Evolutionary conservation across 2,113 vertebrate species (phyloP), one percentile per base, ranked within the genome.

Genomic region (Oryzias celebensis): DNA sequence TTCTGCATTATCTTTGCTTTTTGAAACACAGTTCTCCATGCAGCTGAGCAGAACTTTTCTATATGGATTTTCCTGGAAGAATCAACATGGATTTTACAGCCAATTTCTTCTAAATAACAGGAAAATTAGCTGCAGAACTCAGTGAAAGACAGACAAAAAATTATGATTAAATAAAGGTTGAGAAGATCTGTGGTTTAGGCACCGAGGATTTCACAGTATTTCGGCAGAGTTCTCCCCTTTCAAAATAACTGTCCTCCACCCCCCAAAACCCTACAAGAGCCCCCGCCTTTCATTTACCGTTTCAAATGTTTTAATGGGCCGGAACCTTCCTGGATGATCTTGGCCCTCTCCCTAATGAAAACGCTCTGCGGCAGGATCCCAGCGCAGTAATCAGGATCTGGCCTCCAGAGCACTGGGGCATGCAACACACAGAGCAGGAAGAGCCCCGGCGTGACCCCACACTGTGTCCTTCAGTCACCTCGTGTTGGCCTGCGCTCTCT

Each of bases 231-330:
- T 92, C 90, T 93, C 88, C 82, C 65, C 85, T 92, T 93, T 91
- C 92, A 91, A 90, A 91, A 91, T 91, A 90, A 85, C 89, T 83
- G 51, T 81, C 78, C 59, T 62, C 44, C 61, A 80, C 81, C 62
- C 66, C 72, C 56, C 73, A 67, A 68, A 72, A 63, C 55, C 80
- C 76, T 57, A 45, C 78, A 74, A 75, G 55, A 59, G 48, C 36
- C 77, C 73, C 72, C 68, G 49, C 80, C 83, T 81, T 90, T 90
- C 85, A 90, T 90, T 90, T 61, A 78, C 81, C 85, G 89, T 92
- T 93, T 93, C 89, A 91, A 92, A 92, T 90, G 88, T 91, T 91
- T 91, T 92, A 93, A 93, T 93, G 92, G 89, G 85, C 91, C 87
- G 89, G 89, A 93, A 92, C 91, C 88, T 90, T 91, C 88, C 88